phyloP scores from a whole-genome alignment of 1,140 invertebrate genomes.

The Zaprionus gabonicus region DNA sequence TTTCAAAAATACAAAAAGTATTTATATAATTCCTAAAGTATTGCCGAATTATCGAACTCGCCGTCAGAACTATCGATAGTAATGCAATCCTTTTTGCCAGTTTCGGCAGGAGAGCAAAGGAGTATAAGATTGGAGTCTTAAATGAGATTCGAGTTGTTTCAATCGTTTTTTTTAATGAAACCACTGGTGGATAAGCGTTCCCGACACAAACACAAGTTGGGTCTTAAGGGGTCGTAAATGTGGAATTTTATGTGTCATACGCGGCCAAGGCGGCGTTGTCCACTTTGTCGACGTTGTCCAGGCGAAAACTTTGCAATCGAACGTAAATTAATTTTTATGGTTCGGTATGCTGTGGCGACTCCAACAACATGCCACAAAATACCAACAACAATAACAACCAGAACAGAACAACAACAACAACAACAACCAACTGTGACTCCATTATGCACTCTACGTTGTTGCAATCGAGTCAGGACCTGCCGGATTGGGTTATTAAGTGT shows the following conservation, averaged over 20 bases:
- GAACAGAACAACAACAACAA: slow-evolving; percentile 7
- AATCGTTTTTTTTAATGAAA: slow-evolving; percentile 32
- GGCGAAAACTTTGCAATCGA: slow-evolving; percentile 76
- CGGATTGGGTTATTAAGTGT: slow-evolving; percentile 8
- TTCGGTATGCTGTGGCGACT: slow-evolving; percentile 37
- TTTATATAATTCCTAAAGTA: neutral
- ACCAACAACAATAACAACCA: neutral
- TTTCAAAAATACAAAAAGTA: no score
- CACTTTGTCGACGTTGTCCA: slow-evolving; percentile 21
- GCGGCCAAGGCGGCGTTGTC: slow-evolving; percentile 41
- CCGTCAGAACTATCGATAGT: neutral
- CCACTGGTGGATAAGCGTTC: slow-evolving; percentile 11
- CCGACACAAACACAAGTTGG: slow-evolving; percentile 40
- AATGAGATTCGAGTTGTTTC: slow-evolving; percentile 9
- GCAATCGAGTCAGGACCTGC: neutral
- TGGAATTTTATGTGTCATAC: slow-evolving; percentile 78
- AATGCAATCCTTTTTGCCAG: neutral
- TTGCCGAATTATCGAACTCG: neutral
- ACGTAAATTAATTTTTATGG: slow-evolving; percentile 81
- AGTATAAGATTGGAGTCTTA: slow-evolving; percentile 6
- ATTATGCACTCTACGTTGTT: slow-evolving; percentile 17
- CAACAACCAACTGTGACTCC: neutral
- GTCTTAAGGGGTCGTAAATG: slow-evolving; percentile 73
- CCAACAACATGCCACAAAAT: slow-evolving; percentile 51
- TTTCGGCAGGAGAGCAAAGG: neutral